phyloP scores from a whole-genome alignment of 1,140 invertebrate genomes.

The Sarcophaga peregrina region DNA sequence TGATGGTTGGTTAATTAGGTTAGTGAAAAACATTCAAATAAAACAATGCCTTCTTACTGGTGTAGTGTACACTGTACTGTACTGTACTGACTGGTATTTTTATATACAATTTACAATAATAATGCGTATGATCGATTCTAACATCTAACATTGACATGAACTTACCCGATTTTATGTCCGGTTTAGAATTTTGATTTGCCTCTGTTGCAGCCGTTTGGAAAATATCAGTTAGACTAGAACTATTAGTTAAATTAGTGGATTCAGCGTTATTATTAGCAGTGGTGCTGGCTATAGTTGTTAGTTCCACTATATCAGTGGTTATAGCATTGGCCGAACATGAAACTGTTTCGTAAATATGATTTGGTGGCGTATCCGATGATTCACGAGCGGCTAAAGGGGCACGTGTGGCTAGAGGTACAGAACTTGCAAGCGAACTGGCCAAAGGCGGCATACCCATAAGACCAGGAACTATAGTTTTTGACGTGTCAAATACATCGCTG shows the following conservation, averaged over 20 bases:
- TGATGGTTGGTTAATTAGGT: not conserved
- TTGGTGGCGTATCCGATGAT: conserved; percentile 60
- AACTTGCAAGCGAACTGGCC: conserved; percentile 48
- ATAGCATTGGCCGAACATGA: conserved; percentile 11
- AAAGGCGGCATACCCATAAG: conserved; percentile 47
- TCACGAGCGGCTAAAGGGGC: conserved; percentile 59
- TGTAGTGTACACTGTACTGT: too few species aligned
- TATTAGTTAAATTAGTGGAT: conserved; percentile 35
- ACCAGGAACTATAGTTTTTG: conserved; percentile 50
- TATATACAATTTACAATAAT: not conserved
- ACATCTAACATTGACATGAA: conserved; percentile 16
- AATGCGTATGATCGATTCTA: too few species aligned
- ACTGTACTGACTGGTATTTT: not conserved
- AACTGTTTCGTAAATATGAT: conserved; percentile 47
- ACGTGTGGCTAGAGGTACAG: not conserved
- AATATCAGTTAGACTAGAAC: conserved; percentile 33
- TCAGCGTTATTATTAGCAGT: conserved; percentile 29
- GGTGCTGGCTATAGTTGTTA: conserved; percentile 11
- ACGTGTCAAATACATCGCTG: conserved; percentile 62
- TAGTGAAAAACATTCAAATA: not conserved
- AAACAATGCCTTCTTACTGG: not conserved
- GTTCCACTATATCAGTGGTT: not conserved
- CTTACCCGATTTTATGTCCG: conserved; percentile 45
- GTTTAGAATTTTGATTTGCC: conserved; percentile 20
- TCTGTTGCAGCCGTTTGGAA: conserved; percentile 19